Evolutionary conservation across 1,140 invertebrate genomes (phyloP), one percentile per base, ranked within the genome.

Genomic region (Harpegnathos saltator): DNA sequence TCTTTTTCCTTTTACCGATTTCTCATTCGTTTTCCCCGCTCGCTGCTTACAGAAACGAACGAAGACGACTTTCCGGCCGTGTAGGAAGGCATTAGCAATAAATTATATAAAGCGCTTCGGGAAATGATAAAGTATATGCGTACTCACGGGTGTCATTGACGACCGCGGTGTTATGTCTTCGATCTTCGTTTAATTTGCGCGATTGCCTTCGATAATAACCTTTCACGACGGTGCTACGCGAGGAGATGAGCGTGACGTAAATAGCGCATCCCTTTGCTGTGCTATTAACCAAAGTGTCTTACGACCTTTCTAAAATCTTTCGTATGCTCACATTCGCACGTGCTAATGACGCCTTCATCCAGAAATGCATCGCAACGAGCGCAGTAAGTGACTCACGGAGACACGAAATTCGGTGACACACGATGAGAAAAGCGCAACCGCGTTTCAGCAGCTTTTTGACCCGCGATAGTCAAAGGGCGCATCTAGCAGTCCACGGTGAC

Each of bases 41-140:
- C 58, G 61, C 62, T 62, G 17, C 33, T 82, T 68, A 65, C 71
- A 54, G 69, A 73, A 52, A 44, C 22, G 24, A 38, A 44, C n/a
- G 72, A 48, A 15, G 38, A 69, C 62, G 63, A 48, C 50, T 66
- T 71, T 71, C 38, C 38, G 17, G 24, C 52, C 73, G 17, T 74
- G 38, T 62, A 87, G 82, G 75, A 87, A 84, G 74, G 54, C 82
- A 72, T 87, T 84, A 82, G 65, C 77, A 72, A 82, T 87, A 87
- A 88, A 87, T 88, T 84, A 87, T 61, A 59, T 59, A 9, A 66
- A 48, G 12, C 24, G 54, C 75, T 74, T 85, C 75, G 58, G 59
- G 58, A 66, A 84, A 72, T 87, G 86, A 87, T 88, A 75, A 88
- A 87, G 81, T 88, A 87, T 87, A 75, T 29, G 68, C 71, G 68